Evolutionary conservation across 1,140 invertebrate species (phyloP), one percentile per base, ranked within the genome.

Genomic region (Drosophila sucinea): DNA sequence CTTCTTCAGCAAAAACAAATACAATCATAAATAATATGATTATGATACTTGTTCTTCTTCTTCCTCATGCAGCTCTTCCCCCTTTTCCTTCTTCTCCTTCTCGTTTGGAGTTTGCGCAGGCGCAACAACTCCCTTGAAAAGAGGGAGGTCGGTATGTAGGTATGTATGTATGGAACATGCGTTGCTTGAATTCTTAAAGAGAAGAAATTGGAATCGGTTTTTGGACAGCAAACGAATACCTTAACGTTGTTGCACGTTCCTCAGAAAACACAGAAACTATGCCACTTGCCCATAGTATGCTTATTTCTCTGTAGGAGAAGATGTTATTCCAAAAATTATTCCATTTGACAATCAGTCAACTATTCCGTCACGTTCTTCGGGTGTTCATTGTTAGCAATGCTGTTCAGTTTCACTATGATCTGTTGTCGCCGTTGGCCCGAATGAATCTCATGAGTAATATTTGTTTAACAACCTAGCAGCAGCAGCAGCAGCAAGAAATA

Each of bases 1-100:
- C 11, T 33, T 23, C 60, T 40, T 41, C n/a, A 38, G 65, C 80
- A 81, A 79, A 51, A 82, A 77, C 82, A 82, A 82, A 86, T 87
- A 82, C 79, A 82, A 87, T 86, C 83, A 82, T 86, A 86, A 86
- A 86, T 82, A 86, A 86, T 87, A 82, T 83, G 83, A 86, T 86
- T 86, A 86, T 86, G 83, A 86, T 86, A 79, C 76, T 79, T 78
- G 79, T 69, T 73, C 64, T 60, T 47, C 61, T 23, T 11, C 27
- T 11, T 35, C 33, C 8, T 23, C 5, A 1, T 0, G 8, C 35
- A 38, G 10, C 35, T 11, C 35, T 10, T 1, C 0, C 10, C 7
- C 47, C n/a, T 27, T 33, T 32, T 10, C 47, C n/a, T 17, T 33
- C 41, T 56, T 56, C 35, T 35, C 8, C 35, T 38, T 38, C 35